Percentiles rank a stretch among this genome's conserved stretches.
Conservation (phyloP, 2,797 vertebrate genomes). For the Sebastolobus altivelis region DNA sequence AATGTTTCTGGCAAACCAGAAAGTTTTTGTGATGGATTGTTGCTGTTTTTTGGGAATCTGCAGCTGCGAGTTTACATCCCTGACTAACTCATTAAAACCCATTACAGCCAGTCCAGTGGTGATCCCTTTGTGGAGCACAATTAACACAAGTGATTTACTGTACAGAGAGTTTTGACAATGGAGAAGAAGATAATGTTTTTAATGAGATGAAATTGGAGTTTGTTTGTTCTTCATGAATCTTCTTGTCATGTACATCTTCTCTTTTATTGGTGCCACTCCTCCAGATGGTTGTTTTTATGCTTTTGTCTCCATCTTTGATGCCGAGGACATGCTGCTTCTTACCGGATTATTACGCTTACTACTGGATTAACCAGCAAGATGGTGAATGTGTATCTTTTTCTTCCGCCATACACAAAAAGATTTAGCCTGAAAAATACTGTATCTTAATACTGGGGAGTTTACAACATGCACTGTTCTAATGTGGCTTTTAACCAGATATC, state of each 20-base stretch:
- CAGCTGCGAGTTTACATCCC: conserved; percentile 11
- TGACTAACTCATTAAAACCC: conserved; percentile 30
- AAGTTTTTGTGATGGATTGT: neutral
- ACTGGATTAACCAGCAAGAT: conserved; percentile 10
- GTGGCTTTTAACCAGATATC: neutral
- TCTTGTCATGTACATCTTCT: neutral
- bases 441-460: neutral
- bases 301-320: conserved; percentile 5
- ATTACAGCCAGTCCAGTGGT: conserved; percentile 7
- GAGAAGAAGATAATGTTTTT: conserved; percentile 1
- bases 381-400: neutral
- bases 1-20: neutral
- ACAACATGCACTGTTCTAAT: neutral
- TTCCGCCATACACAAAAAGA: neutral
- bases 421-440: neutral
- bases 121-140: conserved; percentile 14
- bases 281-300: conserved; percentile 4
- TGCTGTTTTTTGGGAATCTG: neutral
- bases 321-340: neutral
- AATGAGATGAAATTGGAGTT: conserved; percentile 3
- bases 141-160: conserved; percentile 25
- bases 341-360: conserved; percentile 15
- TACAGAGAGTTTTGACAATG: neutral
- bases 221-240: conserved; percentile 5
- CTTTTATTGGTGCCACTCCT: neutral